Evolutionary conservation across 2,113 vertebrate species (phyloP), one percentile per base, ranked within the genome.

Genomic region (Anser brachyrhynchus): DNA sequence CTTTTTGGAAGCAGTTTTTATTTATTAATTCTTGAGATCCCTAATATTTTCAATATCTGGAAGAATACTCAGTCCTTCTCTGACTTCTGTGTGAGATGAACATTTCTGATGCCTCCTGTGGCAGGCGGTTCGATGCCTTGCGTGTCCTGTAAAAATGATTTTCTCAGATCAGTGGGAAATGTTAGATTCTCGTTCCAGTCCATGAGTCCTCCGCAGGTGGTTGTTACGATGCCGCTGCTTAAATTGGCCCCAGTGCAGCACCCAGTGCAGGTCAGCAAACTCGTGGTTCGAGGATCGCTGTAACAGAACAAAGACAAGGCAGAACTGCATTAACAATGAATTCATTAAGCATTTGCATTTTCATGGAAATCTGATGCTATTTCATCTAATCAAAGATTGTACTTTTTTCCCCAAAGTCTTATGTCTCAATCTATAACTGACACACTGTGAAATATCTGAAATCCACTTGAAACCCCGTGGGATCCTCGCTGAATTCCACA

Each of bases 351-450:
- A 78, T 88, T 94, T 95, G 86, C 88, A 87, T 96, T 94, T 96
- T 87, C 88, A 73, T 93, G 93, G 90, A 93, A 96, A 93, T 92
- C 54, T 87, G 92, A 91, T 89, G 74, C 77, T 92, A 82, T 91
- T 93, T 94, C 81, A 66, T 84, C 84, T 96, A 95, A 95, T 92
- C 88, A 85, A 85, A 95, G 80, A 85, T 84, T 84, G 73, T 87
- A 33, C 64, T 66, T 94, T 85, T 76, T 64, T 15, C 81, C 70
- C 75, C 59, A 41, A 87, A 96, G 92, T 91, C 92, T 94, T 96
- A 92, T 28, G 58, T 95, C 95, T 97, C 93, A 89, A 93, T 96
- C 96, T 92, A 29, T 89, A 93, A 80, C 84, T 96, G 96, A 87
- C 93, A 87, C 67, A 33, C 81, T 94, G 92, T 93, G 92, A 96